Evolutionary conservation across 2,888 invertebrate genomes (phyloP).

Genomic region (Noctua pronuba): DNA sequence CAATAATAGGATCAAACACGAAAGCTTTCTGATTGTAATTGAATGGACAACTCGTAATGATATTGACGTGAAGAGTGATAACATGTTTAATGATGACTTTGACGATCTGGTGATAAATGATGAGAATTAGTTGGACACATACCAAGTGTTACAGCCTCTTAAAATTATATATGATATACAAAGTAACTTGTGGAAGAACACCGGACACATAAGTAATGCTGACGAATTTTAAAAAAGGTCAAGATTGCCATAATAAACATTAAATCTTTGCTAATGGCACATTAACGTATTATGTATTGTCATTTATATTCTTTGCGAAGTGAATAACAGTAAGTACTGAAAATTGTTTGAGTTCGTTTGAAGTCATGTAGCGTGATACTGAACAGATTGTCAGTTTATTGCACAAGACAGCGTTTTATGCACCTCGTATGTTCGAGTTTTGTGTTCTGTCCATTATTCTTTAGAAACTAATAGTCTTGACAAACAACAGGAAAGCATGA

Average conservation of each 20-base stretch:
- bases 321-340: slow-evolving; percentile 41
- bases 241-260: slow-evolving; percentile 56
- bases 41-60: slow-evolving; percentile 66
- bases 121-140: slow-evolving; percentile 59
- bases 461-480: slow-evolving; percentile 29
- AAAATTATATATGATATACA: slow-evolving; percentile 57
- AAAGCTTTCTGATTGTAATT: slow-evolving; percentile 68
- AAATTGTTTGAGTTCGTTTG: slow-evolving; percentile 50
- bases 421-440: slow-evolving; percentile 9
- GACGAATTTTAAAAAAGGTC: slow-evolving; percentile 59
- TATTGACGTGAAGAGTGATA: slow-evolving; percentile 67
- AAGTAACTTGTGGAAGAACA: slow-evolving; percentile 58
- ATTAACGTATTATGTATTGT: slow-evolving; percentile 64
- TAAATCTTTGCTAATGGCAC: slow-evolving; percentile 61
- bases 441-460: background rate
- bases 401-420: slow-evolving; percentile 11
- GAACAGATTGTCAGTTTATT: slow-evolving; percentile 32
- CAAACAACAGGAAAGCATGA: slow-evolving; percentile 20
- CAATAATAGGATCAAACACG: slow-evolving; percentile 71
- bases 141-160: slow-evolving; percentile 58
- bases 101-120: slow-evolving; percentile 65
- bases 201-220: slow-evolving; percentile 54
- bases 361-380: slow-evolving; percentile 34
- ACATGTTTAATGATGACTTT: slow-evolving; percentile 65
- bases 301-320: slow-evolving; percentile 60